Evolutionary conservation across 2,797 vertebrate species (phyloP).

Genomic region (Leuciscus waleckii): DNA sequence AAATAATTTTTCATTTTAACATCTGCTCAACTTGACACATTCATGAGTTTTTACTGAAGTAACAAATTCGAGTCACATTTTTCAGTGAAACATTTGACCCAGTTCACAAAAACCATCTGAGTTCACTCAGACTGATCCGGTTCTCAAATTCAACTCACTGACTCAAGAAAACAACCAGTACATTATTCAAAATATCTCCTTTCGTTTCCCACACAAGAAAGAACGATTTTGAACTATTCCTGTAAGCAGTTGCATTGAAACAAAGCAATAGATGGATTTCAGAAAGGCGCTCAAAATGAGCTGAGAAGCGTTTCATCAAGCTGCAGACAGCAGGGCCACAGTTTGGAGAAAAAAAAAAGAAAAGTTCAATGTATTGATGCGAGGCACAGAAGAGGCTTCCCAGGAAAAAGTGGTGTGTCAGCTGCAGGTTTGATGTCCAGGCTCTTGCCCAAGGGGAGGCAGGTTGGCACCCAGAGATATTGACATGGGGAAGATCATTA

Average conservation of each 20-base stretch:
- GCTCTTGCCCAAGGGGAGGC: slow-evolving; percentile 61
- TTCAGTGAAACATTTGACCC: not conserved
- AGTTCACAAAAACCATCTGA: not conserved
- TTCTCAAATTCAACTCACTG: not conserved
- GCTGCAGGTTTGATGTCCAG: slow-evolving; percentile 64
- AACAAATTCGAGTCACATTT: not conserved
- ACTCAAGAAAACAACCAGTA: not conserved
- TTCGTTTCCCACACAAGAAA: not conserved
- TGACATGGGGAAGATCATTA: slow-evolving; percentile 68
- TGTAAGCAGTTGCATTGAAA: not conserved
- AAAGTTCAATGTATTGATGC: slow-evolving; percentile 62
- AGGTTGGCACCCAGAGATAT: slow-evolving; percentile 68
- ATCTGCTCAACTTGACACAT: not conserved
- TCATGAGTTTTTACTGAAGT: not conserved
- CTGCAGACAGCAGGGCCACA: slow-evolving; percentile 47
- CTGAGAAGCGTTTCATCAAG: slow-evolving; percentile 51
- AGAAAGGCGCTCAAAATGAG: slow-evolving; percentile 49
- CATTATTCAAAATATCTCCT: not conserved
- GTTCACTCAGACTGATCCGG: not conserved
- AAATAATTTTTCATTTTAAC: not conserved
- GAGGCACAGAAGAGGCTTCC: slow-evolving; percentile 51
- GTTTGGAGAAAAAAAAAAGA: slow-evolving; percentile 10
- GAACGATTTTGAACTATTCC: not conserved
- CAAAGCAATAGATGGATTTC: slow-evolving; percentile 39
- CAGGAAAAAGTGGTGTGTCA: slow-evolving; percentile 61